These are phyloP conservation scores for Bubo scandiacus DNA, from an alignment of 2,113 vertebrate species.

Conservation along the genomic window DNA sequence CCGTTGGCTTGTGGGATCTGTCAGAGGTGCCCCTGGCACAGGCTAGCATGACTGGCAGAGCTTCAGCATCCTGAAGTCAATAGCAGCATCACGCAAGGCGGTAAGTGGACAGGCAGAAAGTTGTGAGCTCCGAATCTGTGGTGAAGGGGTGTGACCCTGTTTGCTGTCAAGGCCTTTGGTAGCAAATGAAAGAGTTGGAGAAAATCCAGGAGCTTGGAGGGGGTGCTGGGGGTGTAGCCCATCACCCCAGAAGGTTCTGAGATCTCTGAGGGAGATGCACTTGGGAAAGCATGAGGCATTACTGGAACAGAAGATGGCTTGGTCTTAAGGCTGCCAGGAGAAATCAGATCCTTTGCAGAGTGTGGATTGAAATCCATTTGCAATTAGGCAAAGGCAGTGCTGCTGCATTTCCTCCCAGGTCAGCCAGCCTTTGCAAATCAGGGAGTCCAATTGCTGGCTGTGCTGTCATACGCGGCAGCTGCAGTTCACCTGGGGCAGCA, in stretches of 20 bases:
- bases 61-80: not conserved
- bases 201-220: not conserved
- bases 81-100: fast-evolving
- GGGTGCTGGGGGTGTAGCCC: not conserved
- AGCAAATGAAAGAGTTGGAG: not conserved
- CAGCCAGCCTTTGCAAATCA: not conserved
- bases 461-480: fast-evolving
- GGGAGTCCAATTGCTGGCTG: fast-evolving
- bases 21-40: not conserved
- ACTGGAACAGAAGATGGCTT: not conserved
- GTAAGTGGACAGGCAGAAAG: not conserved
- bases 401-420: not conserved
- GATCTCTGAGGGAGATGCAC: not conserved
- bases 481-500: not conserved
- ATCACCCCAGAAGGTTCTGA: not conserved
- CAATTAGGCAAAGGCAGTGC: not conserved
- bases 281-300: not conserved
- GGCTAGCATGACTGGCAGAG: not conserved
- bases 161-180: not conserved
- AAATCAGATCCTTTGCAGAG: not conserved
- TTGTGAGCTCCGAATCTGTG: not conserved
- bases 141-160: not conserved
- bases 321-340: not conserved
- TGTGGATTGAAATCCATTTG: not conserved
- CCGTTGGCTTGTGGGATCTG: fast-evolving